phyloP scores from a whole-genome alignment of 2,113 vertebrate species.

The Rattus norvegicus region GRCr8 NC_086019.1:211802001-211802500 shows the following conservation, averaged over 20 bases:
- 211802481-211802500: too few species aligned
- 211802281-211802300: neutral
- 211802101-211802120: neutral
- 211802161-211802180: constrained; percentile 48
- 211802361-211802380: neutral
- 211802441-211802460: neutral
- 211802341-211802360: neutral
- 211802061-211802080: constrained; percentile 40
- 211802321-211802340: constrained; percentile 14
- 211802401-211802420: neutral
- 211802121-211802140: neutral
- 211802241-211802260: constrained; percentile 70
- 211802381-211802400: neutral
- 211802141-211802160: neutral
- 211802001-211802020: neutral
- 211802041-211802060: neutral
- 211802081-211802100: constrained; percentile 20
- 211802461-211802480: neutral
- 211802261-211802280: constrained; percentile 54
- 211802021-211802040: constrained; percentile 11
- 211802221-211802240: constrained; percentile 61
- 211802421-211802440: neutral
- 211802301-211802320: constrained; percentile 69
- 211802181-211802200: constrained; percentile 75
- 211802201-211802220: constrained; percentile 76